phyloP scores from a whole-genome alignment of 2,888 invertebrate species.

The Sphinx pinastri region DNA sequence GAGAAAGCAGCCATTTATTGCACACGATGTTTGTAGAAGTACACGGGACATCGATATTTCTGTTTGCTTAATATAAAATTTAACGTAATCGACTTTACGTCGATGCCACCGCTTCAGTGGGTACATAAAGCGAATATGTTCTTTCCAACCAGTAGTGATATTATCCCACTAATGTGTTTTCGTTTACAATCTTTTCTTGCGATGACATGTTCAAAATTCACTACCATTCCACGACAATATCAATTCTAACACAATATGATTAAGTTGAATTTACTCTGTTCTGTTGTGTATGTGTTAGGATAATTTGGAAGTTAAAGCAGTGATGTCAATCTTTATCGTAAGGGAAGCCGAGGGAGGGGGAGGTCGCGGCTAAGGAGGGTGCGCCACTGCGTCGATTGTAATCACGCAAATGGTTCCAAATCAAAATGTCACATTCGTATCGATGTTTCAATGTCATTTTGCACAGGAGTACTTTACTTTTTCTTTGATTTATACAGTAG shows the following conservation, averaged over 20 bases:
- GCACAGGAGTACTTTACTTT: conserved; percentile 48
- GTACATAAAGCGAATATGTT: conserved; percentile 74
- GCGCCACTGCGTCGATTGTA: conserved; percentile 81
- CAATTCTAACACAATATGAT: conserved; percentile 51
- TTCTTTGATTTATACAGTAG: conserved; percentile 6
- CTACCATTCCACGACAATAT: conserved; percentile 46
- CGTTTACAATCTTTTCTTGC: conserved; percentile 80
- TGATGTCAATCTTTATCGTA: conserved; percentile 83
- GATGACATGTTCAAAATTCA: conserved; percentile 76
- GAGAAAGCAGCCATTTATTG: conserved; percentile 47
- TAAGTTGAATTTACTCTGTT: conserved; percentile 58
- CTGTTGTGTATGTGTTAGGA: conserved; percentile 61
- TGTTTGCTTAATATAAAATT: conserved; percentile 76
- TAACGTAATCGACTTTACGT: conserved; percentile 72
- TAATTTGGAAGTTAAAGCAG: conserved; percentile 74
- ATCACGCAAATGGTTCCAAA: conserved; percentile 82
- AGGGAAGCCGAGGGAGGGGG: conserved; percentile 76
- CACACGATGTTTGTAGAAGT: conserved; percentile 22
- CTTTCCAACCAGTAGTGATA: conserved; percentile 75
- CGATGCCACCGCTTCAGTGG: conserved; percentile 56
- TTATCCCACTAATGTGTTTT: conserved; percentile 79
- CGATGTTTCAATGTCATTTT: conserved; percentile 75
- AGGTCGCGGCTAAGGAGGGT: conserved; percentile 67
- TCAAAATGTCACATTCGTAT: conserved; percentile 81
- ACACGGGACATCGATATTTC: conserved; percentile 54